A percentile compares a stretch with the other conserved stretches of the same genome.
Conservation (phyloP, 64 coral and sea anemone genomes). For the Montipora sp. region DNA sequence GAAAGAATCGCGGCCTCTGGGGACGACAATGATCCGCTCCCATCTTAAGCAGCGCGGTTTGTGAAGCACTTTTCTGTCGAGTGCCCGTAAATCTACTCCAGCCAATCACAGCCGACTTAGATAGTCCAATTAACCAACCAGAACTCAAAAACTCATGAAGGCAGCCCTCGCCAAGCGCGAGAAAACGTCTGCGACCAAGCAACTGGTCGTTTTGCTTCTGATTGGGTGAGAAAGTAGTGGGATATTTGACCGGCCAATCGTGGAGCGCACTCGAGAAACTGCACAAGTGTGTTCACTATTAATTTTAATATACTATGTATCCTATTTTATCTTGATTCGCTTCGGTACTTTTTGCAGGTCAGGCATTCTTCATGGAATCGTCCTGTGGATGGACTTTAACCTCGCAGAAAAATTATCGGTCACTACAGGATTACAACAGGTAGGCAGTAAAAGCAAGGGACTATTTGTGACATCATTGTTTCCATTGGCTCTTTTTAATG, state of each 20-base stretch:
- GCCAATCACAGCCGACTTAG: neutral
- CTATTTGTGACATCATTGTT: neutral
- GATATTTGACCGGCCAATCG: neutral
- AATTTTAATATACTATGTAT: too few species aligned
- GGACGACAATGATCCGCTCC: too few species aligned
- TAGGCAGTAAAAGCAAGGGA: neutral
- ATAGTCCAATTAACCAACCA: neutral
- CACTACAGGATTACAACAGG: constrained; percentile 82
- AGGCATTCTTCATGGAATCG: constrained; percentile 77
- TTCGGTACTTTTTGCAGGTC: constrained; percentile 20
- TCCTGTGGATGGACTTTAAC: constrained; percentile 95
- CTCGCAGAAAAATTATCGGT: constrained; percentile 72
- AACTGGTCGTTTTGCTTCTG: neutral
- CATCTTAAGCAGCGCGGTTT: too few species aligned
- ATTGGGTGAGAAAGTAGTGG: neutral
- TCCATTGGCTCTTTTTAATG: neutral
- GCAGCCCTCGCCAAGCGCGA: neutral
- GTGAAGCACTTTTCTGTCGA: too few species aligned
- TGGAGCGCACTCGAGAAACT: too few species aligned
- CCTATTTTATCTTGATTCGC: too few species aligned
- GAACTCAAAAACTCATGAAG: neutral
- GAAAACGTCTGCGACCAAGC: neutral
- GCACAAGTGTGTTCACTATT: too few species aligned
- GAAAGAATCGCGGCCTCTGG: too few species aligned
- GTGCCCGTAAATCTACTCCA: neutral